These are phyloP conservation scores for Pseudocheirus occidentalis DNA, from an alignment of 2,797 vertebrate genomes.

Conservation along the genomic window DNA sequence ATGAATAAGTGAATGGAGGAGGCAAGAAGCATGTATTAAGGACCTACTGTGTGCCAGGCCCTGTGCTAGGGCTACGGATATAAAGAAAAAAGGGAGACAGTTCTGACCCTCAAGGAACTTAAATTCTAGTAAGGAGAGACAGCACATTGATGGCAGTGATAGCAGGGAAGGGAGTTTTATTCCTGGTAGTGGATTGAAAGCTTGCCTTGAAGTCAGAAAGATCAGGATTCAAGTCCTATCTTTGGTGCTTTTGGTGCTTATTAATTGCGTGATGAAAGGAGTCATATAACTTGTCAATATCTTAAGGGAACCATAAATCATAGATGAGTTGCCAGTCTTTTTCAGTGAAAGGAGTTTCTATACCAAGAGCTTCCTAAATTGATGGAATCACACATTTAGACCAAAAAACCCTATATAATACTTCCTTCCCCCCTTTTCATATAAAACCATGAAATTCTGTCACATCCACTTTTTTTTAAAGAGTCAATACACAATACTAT, in stretches of 20 bases:
- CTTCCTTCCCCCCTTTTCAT: background rate
- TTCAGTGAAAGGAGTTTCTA: background rate
- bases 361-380: background rate
- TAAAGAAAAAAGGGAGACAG: background rate
- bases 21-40: background rate
- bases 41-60: background rate
- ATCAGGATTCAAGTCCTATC: background rate
- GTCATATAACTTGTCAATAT: background rate
- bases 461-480: background rate
- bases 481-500: background rate
- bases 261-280: background rate
- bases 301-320: background rate
- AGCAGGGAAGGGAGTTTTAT: background rate
- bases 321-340: background rate
- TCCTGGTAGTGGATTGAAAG: background rate
- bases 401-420: background rate
- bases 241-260: background rate
- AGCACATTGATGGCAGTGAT: background rate
- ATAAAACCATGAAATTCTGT: background rate
- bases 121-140: background rate
- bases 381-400: background rate
- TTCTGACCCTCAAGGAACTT: background rate
- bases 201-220: background rate
- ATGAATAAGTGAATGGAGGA: background rate
- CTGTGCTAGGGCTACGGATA: background rate